These are phyloP conservation scores for Eurytoma californica DNA, from an alignment of 2,888 invertebrate species.

Conservation along the genomic window DNA sequence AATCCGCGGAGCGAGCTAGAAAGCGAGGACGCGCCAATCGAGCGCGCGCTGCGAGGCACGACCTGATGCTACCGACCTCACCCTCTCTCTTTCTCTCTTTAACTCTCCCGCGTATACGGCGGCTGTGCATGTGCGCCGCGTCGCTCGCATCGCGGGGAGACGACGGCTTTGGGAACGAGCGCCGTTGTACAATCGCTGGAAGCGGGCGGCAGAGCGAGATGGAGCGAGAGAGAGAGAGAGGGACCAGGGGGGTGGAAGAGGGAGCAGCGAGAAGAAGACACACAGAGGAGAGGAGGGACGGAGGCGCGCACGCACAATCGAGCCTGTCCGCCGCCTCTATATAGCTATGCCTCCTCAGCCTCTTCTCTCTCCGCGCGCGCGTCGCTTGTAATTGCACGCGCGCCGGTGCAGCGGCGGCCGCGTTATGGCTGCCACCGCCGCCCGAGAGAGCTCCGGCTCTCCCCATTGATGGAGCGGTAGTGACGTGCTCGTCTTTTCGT, in stretches of 20 bases:
- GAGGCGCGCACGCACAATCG: neutral
- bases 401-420: neutral
- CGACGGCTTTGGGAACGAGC: conserved; percentile 30
- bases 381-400: neutral
- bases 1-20: neutral
- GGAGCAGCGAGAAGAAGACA: neutral
- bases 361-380: neutral
- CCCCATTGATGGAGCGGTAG: too few species aligned
- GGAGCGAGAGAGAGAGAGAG: neutral
- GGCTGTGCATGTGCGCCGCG: neutral
- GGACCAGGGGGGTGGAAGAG: neutral
- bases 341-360: neutral
- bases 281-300: neutral
- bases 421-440: too few species aligned
- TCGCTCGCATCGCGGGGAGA: neutral
- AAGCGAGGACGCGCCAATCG: neutral
- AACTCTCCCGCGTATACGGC: neutral
- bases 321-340: neutral
- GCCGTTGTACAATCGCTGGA: neutral
- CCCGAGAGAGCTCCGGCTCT: too few species aligned
- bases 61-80: conserved; percentile 16
- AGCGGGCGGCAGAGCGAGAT: neutral
- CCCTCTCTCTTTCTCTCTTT: conserved; percentile 22
- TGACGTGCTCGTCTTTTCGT: too few species aligned
- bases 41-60: neutral